Evolutionary conservation across 2,797 vertebrate species (phyloP).

Genomic region (Chiloscyllium punctatum): DNA sequence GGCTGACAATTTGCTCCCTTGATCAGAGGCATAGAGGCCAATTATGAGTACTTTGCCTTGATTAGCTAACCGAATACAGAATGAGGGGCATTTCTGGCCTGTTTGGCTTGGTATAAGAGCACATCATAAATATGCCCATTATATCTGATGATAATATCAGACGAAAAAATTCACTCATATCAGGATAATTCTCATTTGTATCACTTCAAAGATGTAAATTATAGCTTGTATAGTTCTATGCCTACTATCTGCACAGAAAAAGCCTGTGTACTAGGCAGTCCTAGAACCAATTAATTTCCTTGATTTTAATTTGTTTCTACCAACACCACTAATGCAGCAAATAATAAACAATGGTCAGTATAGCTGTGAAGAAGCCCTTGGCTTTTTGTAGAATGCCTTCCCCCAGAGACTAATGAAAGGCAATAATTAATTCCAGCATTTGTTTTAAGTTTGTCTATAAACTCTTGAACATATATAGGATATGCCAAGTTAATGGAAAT

Average conservation of each 20-base stretch:
- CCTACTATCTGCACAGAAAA: neutral
- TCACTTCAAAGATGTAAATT: neutral
- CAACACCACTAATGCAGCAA: neutral
- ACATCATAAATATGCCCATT: neutral
- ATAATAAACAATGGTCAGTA: neutral
- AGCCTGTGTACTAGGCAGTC: neutral
- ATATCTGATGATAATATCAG: neutral
- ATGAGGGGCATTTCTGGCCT: neutral
- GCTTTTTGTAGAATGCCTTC: no score
- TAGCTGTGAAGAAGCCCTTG: neutral
- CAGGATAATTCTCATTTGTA: neutral
- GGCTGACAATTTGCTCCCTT: neutral
- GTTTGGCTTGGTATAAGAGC: neutral
- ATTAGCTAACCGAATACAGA: neutral
- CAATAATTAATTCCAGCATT: neutral
- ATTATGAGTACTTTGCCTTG: neutral
- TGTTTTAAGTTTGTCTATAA: neutral
- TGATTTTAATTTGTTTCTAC: neutral
- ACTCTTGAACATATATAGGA: neutral
- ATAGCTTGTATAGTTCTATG: neutral
- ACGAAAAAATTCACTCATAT: neutral
- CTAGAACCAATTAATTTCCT: neutral
- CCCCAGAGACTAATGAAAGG: no score
- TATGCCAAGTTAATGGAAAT: neutral
- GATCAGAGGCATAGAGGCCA: neutral